Conservation (phyloP, 1,140 invertebrate genomes). For the Agraylea sexmaculata region DNA sequence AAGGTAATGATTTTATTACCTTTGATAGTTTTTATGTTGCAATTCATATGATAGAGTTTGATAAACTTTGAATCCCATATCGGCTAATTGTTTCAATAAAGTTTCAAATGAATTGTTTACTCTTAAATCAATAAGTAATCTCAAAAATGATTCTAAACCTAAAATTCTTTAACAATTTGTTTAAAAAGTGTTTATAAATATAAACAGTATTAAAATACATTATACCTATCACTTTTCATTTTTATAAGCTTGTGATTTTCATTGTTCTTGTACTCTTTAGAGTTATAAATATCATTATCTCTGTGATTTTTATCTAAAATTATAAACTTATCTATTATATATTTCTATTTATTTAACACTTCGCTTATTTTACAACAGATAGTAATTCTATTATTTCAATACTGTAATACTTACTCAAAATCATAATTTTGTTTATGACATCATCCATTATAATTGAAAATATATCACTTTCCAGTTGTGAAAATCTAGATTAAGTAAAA, state of each 20-base stretch:
- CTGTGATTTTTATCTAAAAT: neutral
- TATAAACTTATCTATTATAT: neutral
- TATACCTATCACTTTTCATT: constrained; percentile 18
- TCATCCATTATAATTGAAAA: constrained; percentile 15
- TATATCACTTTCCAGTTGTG: constrained; percentile 9
- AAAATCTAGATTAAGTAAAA: constrained; percentile 12
- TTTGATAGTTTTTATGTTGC: no score
- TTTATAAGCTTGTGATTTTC: constrained; percentile 15
- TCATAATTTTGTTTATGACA: constrained; percentile 13
- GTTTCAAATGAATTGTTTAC: neutral
- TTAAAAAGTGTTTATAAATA: constrained; percentile 1
- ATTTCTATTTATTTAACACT: neutral
- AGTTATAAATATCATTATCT: neutral
- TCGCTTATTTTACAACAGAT: neutral
- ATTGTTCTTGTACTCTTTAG: no score
- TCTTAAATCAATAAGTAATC: neutral
- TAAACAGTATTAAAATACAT: neutral
- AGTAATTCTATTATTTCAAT: constrained; percentile 4
- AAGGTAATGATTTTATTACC: no score
- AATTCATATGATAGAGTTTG: no score
- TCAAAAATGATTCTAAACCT: neutral
- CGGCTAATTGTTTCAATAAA: no score
- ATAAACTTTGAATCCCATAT: no score
- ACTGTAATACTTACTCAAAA: constrained; percentile 11
- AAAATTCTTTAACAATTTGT: neutral